phyloP scores from a whole-genome alignment of 2,888 invertebrate species.

The Brachynemurus nebulosus region DNA sequence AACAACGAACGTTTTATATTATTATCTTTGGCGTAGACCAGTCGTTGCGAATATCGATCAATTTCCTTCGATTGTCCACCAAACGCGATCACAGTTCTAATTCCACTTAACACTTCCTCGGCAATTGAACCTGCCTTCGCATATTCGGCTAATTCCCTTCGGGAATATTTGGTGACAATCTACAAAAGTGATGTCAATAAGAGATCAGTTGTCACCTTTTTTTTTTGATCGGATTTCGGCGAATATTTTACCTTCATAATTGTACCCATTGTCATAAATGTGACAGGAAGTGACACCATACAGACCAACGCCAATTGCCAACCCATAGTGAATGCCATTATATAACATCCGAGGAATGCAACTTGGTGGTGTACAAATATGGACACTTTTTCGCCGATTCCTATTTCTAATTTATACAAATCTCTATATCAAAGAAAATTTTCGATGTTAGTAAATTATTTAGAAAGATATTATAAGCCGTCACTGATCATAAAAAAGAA shows the following conservation, averaged over 20 bases:
- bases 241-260: slow-evolving; percentile 35
- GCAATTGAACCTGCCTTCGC: slow-evolving; percentile 63
- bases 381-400: slow-evolving; percentile 68
- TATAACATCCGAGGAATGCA: slow-evolving; percentile 52
- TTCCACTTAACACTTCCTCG: slow-evolving; percentile 59
- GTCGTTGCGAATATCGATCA: slow-evolving; percentile 46
- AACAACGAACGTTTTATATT: slow-evolving; percentile 57
- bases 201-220: no score
- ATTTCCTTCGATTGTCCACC: slow-evolving; percentile 59
- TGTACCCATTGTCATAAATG: slow-evolving; percentile 46
- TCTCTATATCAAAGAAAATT: no score
- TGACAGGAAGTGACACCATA: slow-evolving; percentile 54
- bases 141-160: slow-evolving; percentile 54
- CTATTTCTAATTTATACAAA: slow-evolving; percentile 56
- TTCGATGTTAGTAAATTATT: neutral
- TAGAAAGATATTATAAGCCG: neutral
- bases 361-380: slow-evolving; percentile 57
- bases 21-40: slow-evolving; percentile 45
- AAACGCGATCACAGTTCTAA: slow-evolving; percentile 67
- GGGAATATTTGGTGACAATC: slow-evolving; percentile 47
- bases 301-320: slow-evolving; percentile 73
- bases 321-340: slow-evolving; percentile 58
- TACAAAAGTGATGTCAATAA: no score
- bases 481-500: neutral
- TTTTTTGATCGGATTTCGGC: no score